A percentile compares a stretch with the other conserved stretches of the same genome.
phyloP scores from a whole-genome alignment of 2,797 vertebrate genomes.

The Channallabes apus region DNA sequence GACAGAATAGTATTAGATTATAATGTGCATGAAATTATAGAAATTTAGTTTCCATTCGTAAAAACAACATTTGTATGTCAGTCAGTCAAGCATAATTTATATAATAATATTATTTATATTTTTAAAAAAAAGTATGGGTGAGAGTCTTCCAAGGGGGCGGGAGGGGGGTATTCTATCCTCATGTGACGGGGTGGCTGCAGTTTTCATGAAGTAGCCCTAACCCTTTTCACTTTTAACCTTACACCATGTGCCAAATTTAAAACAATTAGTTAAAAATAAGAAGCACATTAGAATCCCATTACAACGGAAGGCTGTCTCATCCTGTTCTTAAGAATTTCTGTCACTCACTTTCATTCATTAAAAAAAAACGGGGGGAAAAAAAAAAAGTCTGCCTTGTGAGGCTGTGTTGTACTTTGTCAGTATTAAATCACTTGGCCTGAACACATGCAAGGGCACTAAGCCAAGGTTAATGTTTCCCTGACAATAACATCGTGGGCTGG shows the following conservation, averaged over 20 bases:
- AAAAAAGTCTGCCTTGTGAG: slow-evolving; percentile 33
- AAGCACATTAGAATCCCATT: background rate
- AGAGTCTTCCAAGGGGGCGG: too few relatives aligned
- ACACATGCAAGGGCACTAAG: slow-evolving; percentile 47
- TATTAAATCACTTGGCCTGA: slow-evolving; percentile 54
- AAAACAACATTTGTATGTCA: too few relatives aligned
- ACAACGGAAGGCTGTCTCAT: background rate
- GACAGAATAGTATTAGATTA: too few relatives aligned
- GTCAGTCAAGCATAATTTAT: too few relatives aligned
- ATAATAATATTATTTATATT: too few relatives aligned
- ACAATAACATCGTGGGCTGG: slow-evolving; percentile 46
- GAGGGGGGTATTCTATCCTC: too few relatives aligned
- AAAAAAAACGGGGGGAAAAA: too few relatives aligned
- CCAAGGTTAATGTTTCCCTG: slow-evolving; percentile 54
- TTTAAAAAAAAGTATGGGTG: too few relatives aligned
- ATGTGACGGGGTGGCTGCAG: too few relatives aligned
- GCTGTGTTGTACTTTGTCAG: slow-evolving; percentile 51
- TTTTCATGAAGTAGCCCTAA: too few relatives aligned
- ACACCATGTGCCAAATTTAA: background rate
- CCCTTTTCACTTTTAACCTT: background rate
- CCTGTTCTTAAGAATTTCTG: background rate
- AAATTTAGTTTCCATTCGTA: too few relatives aligned
- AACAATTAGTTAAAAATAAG: background rate
- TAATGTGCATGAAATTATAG: too few relatives aligned
- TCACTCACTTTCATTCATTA: slow-evolving; percentile 26